phyloP scores from a whole-genome alignment of 2,888 invertebrate species.

The Anthoptus insignis region DNA sequence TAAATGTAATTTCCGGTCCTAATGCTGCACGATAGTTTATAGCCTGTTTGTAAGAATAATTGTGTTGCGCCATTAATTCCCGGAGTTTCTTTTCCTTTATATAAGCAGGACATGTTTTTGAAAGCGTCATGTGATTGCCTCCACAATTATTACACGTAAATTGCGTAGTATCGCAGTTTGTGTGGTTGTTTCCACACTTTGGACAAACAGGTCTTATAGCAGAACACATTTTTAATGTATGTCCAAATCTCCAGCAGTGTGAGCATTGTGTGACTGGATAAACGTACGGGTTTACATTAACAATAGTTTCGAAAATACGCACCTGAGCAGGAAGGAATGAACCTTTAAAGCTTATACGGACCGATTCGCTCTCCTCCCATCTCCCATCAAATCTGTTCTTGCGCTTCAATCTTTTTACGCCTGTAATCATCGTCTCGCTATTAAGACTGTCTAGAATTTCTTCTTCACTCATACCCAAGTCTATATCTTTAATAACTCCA shows the following conservation, averaged over 20 bases:
- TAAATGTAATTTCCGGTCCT: too few relatives aligned
- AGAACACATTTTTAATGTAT: constrained; percentile 44
- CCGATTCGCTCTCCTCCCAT: constrained; percentile 42
- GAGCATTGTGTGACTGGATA: constrained; percentile 18
- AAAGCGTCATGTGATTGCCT: constrained; percentile 9
- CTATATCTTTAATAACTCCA: constrained; percentile 27
- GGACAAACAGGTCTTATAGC: constrained; percentile 31
- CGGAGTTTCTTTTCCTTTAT: too few relatives aligned
- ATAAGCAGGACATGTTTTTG: constrained; percentile 17
- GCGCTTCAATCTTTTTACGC: constrained; percentile 24
- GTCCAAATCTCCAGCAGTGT: constrained; percentile 15
- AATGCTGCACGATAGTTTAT: too few relatives aligned
- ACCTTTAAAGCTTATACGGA: constrained; percentile 42
- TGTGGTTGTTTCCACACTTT: constrained; percentile 8
- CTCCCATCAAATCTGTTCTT: constrained; percentile 19
- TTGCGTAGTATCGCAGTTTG: constrained; percentile 9
- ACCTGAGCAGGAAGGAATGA: constrained; percentile 2
- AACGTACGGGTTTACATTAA: background rate
- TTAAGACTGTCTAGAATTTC: constrained; percentile 4
- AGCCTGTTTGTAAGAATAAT: too few relatives aligned
- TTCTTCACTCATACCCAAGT: constrained; percentile 12
- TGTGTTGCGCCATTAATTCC: too few relatives aligned
- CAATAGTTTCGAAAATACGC: constrained; percentile 4
- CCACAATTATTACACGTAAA: constrained; percentile 15
- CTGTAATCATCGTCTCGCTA: background rate